phyloP scores from a whole-genome alignment of 2,113 vertebrate genomes.

The Scytalopus superciliaris region DNA sequence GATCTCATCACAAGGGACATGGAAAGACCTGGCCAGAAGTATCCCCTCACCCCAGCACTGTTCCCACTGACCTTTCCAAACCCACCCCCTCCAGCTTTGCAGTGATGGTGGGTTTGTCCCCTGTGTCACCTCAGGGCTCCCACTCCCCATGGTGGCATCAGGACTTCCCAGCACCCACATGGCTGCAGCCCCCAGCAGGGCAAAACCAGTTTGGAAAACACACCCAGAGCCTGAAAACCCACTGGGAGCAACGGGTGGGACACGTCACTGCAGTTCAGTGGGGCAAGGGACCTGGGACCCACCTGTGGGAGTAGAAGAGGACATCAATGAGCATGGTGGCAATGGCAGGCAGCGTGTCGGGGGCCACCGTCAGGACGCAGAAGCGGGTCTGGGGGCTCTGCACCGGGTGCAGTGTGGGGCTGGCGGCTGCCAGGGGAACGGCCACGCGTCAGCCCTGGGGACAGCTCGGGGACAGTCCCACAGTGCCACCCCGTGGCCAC shows the following conservation, averaged over 20 bases:
- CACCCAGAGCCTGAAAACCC: background rate
- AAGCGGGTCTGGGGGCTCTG: slow-evolving; percentile 93
- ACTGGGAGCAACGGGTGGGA: background rate
- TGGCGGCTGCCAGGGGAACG: slow-evolving; percentile 71
- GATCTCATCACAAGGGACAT: accelerated
- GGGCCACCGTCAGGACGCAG: slow-evolving; percentile 93
- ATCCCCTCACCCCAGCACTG: accelerated
- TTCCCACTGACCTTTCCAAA: background rate
- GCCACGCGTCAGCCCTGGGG: background rate
- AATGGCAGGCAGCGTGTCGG: slow-evolving; percentile 90
- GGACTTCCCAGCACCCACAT: accelerated
- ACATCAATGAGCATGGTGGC: slow-evolving; percentile 94
- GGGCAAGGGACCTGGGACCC: background rate
- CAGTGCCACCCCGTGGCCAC: slow-evolving; percentile 54
- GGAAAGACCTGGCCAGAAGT: accelerated
- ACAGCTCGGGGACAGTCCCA: background rate
- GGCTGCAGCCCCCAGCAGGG: accelerated
- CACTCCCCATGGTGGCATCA: accelerated
- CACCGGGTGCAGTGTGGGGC: slow-evolving; percentile 88
- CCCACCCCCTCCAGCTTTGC: background rate
- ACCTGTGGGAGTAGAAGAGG: slow-evolving; percentile 94
- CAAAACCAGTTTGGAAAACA: background rate
- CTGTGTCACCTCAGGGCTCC: background rate
- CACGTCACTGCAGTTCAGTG: accelerated
- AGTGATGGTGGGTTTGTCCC: background rate